phyloP scores from a whole-genome alignment of 2,113 vertebrate species.

The Lepidothrix coronata region DNA sequence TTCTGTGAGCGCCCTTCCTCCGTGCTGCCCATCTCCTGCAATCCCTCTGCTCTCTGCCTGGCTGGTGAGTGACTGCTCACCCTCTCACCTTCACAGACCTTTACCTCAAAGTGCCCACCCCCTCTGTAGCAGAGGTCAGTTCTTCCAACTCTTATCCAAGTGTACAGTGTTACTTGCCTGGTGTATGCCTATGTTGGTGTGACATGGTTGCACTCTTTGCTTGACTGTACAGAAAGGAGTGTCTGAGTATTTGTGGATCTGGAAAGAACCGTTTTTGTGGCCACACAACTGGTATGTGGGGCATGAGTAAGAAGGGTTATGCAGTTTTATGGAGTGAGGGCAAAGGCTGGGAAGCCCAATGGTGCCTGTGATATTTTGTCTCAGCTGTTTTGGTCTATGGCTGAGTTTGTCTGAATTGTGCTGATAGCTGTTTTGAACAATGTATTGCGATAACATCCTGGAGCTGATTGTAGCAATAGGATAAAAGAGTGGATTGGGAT shows the following conservation, averaged over 20 bases:
- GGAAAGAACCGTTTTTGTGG: not conserved
- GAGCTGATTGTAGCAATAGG: not conserved
- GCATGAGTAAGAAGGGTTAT: not conserved
- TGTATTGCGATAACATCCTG: not conserved
- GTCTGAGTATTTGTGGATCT: not conserved
- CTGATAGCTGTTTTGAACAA: not conserved
- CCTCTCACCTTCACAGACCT: not conserved
- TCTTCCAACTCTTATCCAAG: not conserved
- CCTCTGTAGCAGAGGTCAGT: not conserved
- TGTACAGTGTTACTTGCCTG: not conserved
- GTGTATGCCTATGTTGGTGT: not conserved
- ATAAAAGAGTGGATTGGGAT: not conserved
- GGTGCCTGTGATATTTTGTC: not conserved
- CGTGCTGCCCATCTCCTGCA: accelerated
- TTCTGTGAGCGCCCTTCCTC: not conserved
- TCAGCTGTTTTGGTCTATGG: not conserved
- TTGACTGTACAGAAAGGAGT: not conserved
- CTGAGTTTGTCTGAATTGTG: not conserved
- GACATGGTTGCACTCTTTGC: not conserved
- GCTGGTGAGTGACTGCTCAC: not conserved
- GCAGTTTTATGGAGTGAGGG: not conserved
- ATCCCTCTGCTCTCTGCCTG: not conserved
- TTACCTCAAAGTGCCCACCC: not conserved
- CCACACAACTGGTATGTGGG: not conserved
- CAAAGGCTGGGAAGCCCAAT: not conserved